A percentile compares a stretch with the other conserved stretches of the same genome.
phyloP scores from a whole-genome alignment of 2,797 vertebrate genomes.

The Cephalopachus bancanus region DNA sequence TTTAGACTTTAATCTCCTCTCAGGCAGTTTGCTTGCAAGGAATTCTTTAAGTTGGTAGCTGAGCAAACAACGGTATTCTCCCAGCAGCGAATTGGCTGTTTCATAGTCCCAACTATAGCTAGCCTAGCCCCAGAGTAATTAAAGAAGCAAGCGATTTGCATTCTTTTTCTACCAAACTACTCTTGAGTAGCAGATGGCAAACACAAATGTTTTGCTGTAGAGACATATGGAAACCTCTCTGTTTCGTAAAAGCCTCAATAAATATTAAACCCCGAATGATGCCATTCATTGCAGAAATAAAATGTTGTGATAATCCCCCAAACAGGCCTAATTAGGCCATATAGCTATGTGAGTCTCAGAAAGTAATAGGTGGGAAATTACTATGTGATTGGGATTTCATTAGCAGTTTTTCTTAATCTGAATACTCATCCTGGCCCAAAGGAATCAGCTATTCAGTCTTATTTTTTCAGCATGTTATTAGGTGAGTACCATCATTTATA shows the following conservation, averaged over 20 bases:
- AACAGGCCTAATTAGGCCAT: conserved; percentile 71
- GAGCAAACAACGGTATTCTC: conserved; percentile 79
- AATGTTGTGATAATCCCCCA: conserved; percentile 73
- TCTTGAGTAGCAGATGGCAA: conserved; percentile 87
- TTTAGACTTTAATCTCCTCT: conserved; percentile 69
- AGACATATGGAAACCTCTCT: conserved; percentile 86
- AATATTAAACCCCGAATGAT: conserved; percentile 85
- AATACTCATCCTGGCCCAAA: conserved; percentile 77
- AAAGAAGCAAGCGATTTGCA: conserved; percentile 86
- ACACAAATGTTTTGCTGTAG: conserved; percentile 85
- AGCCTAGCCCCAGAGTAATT: conserved; percentile 79
- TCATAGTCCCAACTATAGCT: conserved; percentile 56
- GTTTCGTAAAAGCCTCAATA: conserved; percentile 85
- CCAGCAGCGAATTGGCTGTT: conserved; percentile 70
- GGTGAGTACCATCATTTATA: conserved; percentile 69
- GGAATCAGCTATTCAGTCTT: conserved; percentile 75
- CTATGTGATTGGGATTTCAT: conserved; percentile 77
- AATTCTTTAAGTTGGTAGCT: conserved; percentile 73
- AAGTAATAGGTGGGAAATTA: conserved; percentile 76
- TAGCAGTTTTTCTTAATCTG: conserved; percentile 80
- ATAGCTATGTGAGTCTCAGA: conserved; percentile 70
- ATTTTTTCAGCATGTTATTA: conserved; percentile 69
- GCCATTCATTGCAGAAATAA: conserved; percentile 74
- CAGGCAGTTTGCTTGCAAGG: conserved; percentile 64
- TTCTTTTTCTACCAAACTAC: conserved; percentile 86